phyloP scores from a whole-genome alignment of 2,113 vertebrate species.

The Chitala chitala region DNA sequence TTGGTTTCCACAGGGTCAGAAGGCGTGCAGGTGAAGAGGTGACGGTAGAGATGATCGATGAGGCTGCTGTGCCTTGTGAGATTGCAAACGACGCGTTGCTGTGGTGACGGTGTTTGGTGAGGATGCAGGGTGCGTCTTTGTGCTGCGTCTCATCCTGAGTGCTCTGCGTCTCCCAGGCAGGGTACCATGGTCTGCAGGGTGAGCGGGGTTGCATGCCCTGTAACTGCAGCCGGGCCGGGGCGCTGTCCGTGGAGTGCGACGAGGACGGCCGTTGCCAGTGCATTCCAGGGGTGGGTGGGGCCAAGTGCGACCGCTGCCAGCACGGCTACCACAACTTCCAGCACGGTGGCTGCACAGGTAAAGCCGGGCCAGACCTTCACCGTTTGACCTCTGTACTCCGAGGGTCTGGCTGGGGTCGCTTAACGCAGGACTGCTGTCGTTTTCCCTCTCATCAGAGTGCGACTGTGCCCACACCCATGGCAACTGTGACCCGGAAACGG shows the following conservation, averaged over 20 bases:
- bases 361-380: slow-evolving; percentile 16
- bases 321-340: slow-evolving; percentile 69
- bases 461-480: slow-evolving; percentile 79
- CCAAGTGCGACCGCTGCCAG: slow-evolving; percentile 85
- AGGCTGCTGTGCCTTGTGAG: too few species aligned
- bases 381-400: background rate
- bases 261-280: slow-evolving; percentile 74
- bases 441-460: slow-evolving; percentile 66
- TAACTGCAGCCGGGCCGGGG: slow-evolving; percentile 69
- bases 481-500: slow-evolving; percentile 70
- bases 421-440: background rate
- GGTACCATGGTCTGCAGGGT: slow-evolving; percentile 69
- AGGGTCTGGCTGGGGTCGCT: background rate
- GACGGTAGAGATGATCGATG: background rate
- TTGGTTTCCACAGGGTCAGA: background rate
- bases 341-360: slow-evolving; percentile 75
- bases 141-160: background rate
- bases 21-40: background rate
- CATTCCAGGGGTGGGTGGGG: slow-evolving; percentile 69
- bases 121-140: background rate
- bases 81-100: background rate
- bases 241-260: slow-evolving; percentile 63
- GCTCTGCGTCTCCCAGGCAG: slow-evolving; percentile 55
- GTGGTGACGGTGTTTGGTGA: background rate
- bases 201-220: slow-evolving; percentile 71